Percentiles rank a stretch among this genome's conserved stretches.
Conservation (phyloP, 2,888 invertebrate species). For the Rosalia funebris region DNA sequence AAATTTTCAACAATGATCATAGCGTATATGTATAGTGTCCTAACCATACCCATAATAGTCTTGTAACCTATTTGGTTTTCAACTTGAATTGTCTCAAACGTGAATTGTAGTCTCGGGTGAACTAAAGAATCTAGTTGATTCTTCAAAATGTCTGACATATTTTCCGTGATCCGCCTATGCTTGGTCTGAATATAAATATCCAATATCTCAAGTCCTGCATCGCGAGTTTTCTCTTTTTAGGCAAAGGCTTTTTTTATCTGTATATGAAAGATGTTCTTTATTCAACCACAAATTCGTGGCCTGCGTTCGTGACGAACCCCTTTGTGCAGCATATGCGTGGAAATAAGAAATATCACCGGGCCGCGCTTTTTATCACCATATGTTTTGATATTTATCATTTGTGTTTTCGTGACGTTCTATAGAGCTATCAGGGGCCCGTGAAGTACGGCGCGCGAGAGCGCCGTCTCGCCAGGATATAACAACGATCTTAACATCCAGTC, state of each 20-base stretch:
- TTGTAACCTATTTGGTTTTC: too few relatives aligned
- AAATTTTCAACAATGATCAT: too few relatives aligned
- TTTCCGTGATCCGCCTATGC: neutral
- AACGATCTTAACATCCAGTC: conserved; percentile 17
- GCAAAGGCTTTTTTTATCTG: conserved; percentile 22
- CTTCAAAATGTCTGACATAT: too few relatives aligned
- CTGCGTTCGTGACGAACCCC: conserved; percentile 29
- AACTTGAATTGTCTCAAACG: too few relatives aligned
- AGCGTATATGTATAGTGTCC: too few relatives aligned
- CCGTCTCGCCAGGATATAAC: conserved; percentile 16
- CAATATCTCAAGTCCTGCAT: conserved; percentile 24
- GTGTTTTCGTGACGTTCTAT: conserved; percentile 34
- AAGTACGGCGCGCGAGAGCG: conserved; percentile 31
- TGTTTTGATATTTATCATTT: conserved; percentile 47
- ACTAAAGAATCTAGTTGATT: too few relatives aligned
- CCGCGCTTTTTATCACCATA: conserved; percentile 42
- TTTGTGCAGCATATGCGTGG: conserved; percentile 31
- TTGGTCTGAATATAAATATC: conserved; percentile 22
- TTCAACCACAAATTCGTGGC: conserved; percentile 24
- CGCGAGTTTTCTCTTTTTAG: conserved; percentile 16
- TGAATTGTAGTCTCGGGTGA: too few relatives aligned
- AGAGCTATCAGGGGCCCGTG: conserved; percentile 32
- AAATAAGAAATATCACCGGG: conserved; percentile 39
- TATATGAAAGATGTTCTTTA: conserved; percentile 25
- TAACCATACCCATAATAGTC: too few relatives aligned